Evolutionary conservation across 2,113 vertebrate genomes (phyloP).

Genomic region (Cyphomyrus discorhynchus): DNA sequence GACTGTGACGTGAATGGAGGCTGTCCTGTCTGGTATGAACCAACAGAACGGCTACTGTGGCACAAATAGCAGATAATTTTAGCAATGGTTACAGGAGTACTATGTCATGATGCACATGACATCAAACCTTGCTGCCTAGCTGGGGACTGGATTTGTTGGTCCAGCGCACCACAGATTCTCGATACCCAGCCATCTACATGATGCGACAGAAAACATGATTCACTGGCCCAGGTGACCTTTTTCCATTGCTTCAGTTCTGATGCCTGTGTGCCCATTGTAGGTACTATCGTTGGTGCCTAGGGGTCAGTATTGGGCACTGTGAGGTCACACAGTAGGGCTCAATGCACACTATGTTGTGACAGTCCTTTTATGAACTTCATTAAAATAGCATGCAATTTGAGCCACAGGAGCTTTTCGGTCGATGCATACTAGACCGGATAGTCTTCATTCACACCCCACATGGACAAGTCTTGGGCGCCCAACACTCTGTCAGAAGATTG

Average conservation of each 20-base stretch:
- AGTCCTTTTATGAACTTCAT: background rate
- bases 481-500: background rate
- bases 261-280: background rate
- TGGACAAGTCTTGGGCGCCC: background rate
- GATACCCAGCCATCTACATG: background rate
- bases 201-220: background rate
- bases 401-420: background rate
- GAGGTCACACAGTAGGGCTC: background rate
- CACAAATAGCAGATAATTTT: background rate
- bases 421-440: background rate
- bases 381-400: background rate
- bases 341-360: background rate
- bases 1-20: background rate
- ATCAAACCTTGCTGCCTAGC: background rate
- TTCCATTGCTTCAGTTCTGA: background rate
- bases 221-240: background rate
- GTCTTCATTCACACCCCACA: background rate
- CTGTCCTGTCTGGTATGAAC: background rate
- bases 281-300: background rate
- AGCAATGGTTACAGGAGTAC: background rate
- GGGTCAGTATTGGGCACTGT: background rate
- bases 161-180: background rate
- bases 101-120: background rate
- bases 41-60: background rate
- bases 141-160: background rate